phyloP scores from a whole-genome alignment of 2,113 vertebrate species.

The Ifrita kowaldi region DNA sequence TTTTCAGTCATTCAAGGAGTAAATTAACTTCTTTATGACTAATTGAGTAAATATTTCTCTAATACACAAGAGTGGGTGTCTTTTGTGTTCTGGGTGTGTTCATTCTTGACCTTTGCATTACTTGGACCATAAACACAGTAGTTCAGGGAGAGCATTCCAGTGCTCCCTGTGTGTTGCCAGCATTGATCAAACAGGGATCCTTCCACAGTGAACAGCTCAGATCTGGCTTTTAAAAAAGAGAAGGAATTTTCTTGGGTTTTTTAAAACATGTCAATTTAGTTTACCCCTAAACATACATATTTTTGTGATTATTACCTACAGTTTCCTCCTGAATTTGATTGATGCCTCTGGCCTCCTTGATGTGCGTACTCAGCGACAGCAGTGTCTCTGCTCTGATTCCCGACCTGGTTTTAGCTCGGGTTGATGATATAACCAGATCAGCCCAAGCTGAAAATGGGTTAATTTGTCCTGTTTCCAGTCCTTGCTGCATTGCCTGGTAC shows the following conservation, averaged over 20 bases:
- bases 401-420: neutral
- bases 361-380: neutral
- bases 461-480: neutral
- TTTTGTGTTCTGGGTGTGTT: neutral
- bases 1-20: neutral
- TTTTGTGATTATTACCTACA: neutral
- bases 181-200: neutral
- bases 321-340: neutral
- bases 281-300: neutral
- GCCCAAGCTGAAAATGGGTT: neutral
- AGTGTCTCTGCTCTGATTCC: neutral
- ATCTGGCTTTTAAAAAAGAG: neutral
- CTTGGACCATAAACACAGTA: neutral
- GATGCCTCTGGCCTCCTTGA: neutral
- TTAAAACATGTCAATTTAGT: rapidly evolving
- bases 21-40: neutral
- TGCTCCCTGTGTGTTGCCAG: neutral
- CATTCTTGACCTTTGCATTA: neutral
- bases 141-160: neutral
- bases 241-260: neutral
- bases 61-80: neutral
- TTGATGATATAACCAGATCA: neutral
- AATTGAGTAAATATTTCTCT: neutral
- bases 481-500: neutral
- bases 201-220: neutral